Evolutionary conservation across 1,140 invertebrate genomes (phyloP), one percentile per base, ranked within the genome.

Genomic region (Apolygus lucorum): DNA sequence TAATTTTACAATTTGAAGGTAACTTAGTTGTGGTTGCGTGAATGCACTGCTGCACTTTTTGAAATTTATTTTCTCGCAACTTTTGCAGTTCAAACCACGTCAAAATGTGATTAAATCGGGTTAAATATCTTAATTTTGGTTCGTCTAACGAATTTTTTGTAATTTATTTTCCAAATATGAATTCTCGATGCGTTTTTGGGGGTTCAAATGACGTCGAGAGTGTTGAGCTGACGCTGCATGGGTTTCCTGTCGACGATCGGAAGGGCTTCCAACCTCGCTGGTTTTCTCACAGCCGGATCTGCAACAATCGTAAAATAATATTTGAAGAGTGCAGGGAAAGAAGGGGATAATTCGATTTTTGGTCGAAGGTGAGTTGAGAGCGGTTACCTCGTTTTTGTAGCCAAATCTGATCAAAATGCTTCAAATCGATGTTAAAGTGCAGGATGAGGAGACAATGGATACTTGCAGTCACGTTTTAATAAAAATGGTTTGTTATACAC

Each of bases 181-280:
- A n/a, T n/a, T n/a, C n/a, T n/a, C n/a, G n/a, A n/a, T n/a, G n/a
- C n/a, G n/a, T n/a, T n/a, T n/a, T n/a, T 42, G 34, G 17, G 4
- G 54, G 54, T 17, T 70, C 65, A 75, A 29, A 75, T 74, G 27
- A 70, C 62, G 62, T 75, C 73, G 8, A 75, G 68, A 2, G 72
- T 75, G 64, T 75, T 74, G n/a, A 74, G 70, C 52, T 73, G 68
- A 69, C 72, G 72, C n/a, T 29, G 65, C 4, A 42, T 63, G 17
- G 71, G 70, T 64, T 74, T 74, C 1, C 66, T 54, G 26, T 72
- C 68, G 4, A 71, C 64, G 13, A 73, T 24, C 13, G 74, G 74
- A 1, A 75, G 62, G 1, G 74, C 71, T 70, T 75, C 74, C 17
- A 75, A 64, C 52, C 68, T 72, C 1, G 68, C 13, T 2, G 74